Conservation (phyloP, 1,140 invertebrate species). For the Lasioglossum baleicum region DNA sequence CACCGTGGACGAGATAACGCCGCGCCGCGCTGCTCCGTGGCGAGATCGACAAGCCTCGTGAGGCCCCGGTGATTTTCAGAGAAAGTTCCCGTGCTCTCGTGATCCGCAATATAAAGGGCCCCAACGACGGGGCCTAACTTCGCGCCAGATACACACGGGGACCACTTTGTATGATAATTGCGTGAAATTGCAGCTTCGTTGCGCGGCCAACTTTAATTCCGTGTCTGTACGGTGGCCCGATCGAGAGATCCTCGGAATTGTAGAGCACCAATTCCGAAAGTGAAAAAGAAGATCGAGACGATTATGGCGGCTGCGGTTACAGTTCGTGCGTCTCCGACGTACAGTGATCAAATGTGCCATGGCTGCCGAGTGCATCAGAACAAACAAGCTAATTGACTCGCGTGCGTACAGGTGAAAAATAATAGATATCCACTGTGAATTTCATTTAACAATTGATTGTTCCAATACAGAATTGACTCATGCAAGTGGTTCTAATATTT, state of each 20-base stretch:
- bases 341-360: no score
- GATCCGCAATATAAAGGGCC: background rate
- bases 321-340: no score
- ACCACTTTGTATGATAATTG: slow-evolving; percentile 6
- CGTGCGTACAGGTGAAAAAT: no score
- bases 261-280: background rate
- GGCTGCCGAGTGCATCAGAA: no score
- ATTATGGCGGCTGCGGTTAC: background rate
- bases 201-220: background rate
- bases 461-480: no score
- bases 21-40: background rate
- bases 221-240: background rate
- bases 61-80: slow-evolving; percentile 4
- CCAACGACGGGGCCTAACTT: background rate
- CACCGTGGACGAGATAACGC: slow-evolving; percentile 34
- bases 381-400: no score
- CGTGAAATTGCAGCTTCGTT: slow-evolving; percentile 1
- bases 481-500: no score
- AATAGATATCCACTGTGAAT: no score
- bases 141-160: no score
- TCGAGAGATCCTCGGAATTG: no score
- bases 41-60: slow-evolving; percentile 33
- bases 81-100: slow-evolving; percentile 9
- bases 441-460: no score
- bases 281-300: background rate